phyloP scores from a whole-genome alignment of 1,140 invertebrate species.

The Platyscapa corneri region DNA sequence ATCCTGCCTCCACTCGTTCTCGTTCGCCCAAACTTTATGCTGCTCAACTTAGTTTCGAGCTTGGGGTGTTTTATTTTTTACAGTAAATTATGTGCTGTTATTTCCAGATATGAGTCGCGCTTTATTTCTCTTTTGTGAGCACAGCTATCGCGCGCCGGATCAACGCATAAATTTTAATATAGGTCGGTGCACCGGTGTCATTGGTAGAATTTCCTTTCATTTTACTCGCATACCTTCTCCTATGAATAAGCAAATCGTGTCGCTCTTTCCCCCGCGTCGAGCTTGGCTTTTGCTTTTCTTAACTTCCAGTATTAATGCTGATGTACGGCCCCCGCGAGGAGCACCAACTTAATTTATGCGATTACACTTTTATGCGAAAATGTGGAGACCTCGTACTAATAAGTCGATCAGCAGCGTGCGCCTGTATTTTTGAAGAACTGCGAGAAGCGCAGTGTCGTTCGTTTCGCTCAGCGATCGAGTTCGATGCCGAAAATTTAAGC shows the following conservation, averaged over 20 bases:
- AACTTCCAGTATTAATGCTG: no score
- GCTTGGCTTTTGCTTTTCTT: no score
- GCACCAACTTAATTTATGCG: no score
- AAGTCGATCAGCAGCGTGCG: no score
- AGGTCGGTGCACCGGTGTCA: neutral
- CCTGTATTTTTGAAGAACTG: no score
- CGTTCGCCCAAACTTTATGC: conserved; percentile 11
- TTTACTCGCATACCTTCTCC: neutral
- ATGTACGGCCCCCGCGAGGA: no score
- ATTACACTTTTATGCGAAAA: no score
- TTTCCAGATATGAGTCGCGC: neutral
- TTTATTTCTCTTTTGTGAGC: neutral
- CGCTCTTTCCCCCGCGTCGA: no score
- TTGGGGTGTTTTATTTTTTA: conserved; percentile 17
- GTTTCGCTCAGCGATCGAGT: no score
- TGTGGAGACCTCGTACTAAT: no score
- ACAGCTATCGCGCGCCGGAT: neutral
- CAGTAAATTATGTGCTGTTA: neutral
- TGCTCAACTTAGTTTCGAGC: conserved; percentile 12
- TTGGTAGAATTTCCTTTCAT: neutral
- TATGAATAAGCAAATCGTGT: neutral
- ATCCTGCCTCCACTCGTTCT: conserved; percentile 12
- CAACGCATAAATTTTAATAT: neutral
- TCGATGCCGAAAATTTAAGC: no score
- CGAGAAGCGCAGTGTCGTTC: no score